Percentiles rank a stretch among this genome's conserved stretches.
Evolutionary conservation across 2,797 vertebrate genomes (phyloP).

Genomic region (Phrynocephalus guinanensis): DNA sequence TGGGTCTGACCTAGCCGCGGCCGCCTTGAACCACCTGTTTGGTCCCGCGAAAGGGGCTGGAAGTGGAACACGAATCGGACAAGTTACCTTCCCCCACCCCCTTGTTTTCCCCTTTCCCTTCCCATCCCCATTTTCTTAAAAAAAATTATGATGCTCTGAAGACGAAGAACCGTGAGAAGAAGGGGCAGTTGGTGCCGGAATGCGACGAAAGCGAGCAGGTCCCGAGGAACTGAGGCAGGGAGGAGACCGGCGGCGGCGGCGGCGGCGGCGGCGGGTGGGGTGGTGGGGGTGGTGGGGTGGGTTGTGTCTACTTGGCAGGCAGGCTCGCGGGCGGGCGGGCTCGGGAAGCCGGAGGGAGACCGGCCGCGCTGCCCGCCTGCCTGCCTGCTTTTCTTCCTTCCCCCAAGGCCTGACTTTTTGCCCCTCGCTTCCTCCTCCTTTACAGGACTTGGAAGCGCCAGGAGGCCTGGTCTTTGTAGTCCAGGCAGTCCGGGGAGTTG

Average conservation of each 20-base stretch:
- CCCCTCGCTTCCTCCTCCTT: slow-evolving; percentile 70
- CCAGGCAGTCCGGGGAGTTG: slow-evolving; percentile 97
- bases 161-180: too few relatives aligned
- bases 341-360: background rate
- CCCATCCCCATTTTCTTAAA: background rate
- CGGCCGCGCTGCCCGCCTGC: too few relatives aligned
- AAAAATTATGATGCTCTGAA: background rate
- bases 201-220: background rate
- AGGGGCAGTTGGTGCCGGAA: too few relatives aligned
- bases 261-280: background rate
- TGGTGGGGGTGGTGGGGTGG: too few relatives aligned
- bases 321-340: accelerated
- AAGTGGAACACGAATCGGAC: background rate
- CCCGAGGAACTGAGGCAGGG: background rate
- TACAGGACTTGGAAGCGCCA: slow-evolving; percentile 99
- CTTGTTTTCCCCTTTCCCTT: background rate
- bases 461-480: slow-evolving; percentile 99
- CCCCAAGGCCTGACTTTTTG: too few relatives aligned
- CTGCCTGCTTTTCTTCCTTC: too few relatives aligned
- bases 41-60: background rate
- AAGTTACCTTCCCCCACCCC: background rate
- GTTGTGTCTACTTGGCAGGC: background rate
- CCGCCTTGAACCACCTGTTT: background rate
- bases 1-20: background rate
- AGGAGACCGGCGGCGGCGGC: background rate